A percentile compares a stretch with the other conserved stretches of the same genome.
Evolutionary conservation across 2,888 invertebrate genomes (phyloP).

Genomic region (Drosophila greeni): DNA sequence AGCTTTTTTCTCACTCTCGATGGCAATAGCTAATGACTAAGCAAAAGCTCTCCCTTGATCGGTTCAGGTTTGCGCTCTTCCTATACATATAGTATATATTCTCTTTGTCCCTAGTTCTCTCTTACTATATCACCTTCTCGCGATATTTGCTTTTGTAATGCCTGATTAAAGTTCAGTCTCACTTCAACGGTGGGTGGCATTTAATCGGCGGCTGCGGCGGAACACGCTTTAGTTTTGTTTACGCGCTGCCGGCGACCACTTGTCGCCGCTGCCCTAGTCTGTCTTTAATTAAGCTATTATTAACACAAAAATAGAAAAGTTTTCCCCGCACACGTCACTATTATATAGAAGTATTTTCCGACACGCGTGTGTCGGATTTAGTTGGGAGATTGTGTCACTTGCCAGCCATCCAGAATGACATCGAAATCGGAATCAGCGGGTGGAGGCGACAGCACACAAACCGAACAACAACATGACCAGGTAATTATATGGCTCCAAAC

Average conservation of each 20-base stretch:
- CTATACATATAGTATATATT: not conserved
- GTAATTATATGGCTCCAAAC: conserved; percentile 48
- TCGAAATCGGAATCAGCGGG: conserved; percentile 15
- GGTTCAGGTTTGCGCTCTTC: not conserved
- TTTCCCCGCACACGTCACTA: conserved; percentile 1
- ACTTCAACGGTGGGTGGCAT: conserved; percentile 24
- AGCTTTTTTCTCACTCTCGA: conserved; percentile 11
- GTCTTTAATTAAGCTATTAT: conserved; percentile 27
- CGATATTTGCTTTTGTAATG: conserved; percentile 18
- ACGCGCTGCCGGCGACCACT: conserved; percentile 40
- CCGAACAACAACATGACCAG: conserved; percentile 43
- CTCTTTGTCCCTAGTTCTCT: conserved; percentile 7
- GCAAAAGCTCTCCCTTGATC: conserved; percentile 24
- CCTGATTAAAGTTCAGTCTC: conserved; percentile 44
- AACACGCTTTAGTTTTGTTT: conserved; percentile 54
- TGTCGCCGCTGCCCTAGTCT: conserved; percentile 2
- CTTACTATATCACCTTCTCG: conserved; percentile 8
- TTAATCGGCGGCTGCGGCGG: conserved; percentile 42
- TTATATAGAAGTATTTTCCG: conserved; percentile 6
- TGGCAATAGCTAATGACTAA: conserved; percentile 4
- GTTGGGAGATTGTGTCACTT: conserved; percentile 34
- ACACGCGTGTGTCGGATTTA: conserved; percentile 42
- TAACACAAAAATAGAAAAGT: conserved; percentile 40
- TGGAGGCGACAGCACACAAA: conserved; percentile 14
- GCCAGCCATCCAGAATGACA: conserved; percentile 42